Conservation (phyloP, 2,113 vertebrate genomes). For the Lagopus leucura region DNA sequence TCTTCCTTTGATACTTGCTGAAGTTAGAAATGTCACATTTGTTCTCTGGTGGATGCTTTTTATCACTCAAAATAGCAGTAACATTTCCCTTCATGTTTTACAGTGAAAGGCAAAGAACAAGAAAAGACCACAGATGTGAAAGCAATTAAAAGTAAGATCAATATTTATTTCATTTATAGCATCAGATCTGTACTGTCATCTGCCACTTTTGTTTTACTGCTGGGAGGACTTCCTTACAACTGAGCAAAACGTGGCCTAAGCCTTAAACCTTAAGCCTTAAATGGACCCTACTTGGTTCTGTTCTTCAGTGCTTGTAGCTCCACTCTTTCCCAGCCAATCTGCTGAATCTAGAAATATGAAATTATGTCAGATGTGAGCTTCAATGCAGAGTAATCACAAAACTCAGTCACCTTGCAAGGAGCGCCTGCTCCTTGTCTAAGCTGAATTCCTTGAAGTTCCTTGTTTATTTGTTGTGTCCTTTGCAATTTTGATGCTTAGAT, state of each 20-base stretch:
- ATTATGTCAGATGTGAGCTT: background rate
- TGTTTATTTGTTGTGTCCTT: background rate
- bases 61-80: constrained; percentile 12
- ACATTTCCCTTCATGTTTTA: constrained; percentile 62
- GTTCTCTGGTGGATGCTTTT: background rate
- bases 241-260: background rate
- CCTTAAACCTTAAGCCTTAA: background rate
- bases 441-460: background rate
- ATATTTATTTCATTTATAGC: background rate
- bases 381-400: background rate
- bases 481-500: background rate
- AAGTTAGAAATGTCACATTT: background rate
- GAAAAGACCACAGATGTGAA: constrained; percentile 87
- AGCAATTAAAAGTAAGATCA: constrained; percentile 86
- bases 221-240: background rate
- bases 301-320: constrained; percentile 44
- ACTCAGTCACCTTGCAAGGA: background rate
- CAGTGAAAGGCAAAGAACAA: constrained; percentile 95
- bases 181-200: background rate
- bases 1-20: background rate
- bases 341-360: background rate
- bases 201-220: background rate
- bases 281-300: background rate
- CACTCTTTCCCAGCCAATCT: background rate
- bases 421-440: background rate